A percentile compares a stretch with the other conserved stretches of the same genome.
phyloP scores from a whole-genome alignment of 2,113 vertebrate species.

The Nannospalax galili region DNA sequence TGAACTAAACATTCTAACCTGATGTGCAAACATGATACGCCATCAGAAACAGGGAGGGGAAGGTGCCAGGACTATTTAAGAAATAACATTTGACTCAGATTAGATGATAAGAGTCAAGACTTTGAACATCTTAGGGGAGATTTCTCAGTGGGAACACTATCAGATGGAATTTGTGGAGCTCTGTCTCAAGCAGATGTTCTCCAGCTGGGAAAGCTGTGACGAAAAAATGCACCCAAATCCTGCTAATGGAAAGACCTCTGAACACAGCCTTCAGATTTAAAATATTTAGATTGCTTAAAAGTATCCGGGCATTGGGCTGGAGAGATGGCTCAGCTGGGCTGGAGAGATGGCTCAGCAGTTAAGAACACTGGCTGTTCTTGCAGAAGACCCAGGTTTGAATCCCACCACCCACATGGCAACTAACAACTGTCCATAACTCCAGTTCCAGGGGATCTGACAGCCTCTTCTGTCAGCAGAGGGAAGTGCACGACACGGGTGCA shows the following conservation, averaged over 20 bases:
- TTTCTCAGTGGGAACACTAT: constrained; percentile 28
- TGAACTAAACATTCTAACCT: constrained; percentile 22
- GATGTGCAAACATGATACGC: not conserved
- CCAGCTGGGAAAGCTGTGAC: constrained; percentile 50
- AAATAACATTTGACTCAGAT: not conserved
- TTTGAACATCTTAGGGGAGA: constrained; percentile 48
- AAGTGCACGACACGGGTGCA: too few relatives aligned
- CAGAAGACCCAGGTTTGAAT: too few relatives aligned
- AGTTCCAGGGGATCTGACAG: too few relatives aligned
- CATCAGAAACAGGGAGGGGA: not conserved
- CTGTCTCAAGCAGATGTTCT: constrained; percentile 62
- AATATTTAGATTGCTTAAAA: constrained; percentile 52
- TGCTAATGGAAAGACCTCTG: constrained; percentile 36
- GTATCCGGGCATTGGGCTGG: too few relatives aligned
- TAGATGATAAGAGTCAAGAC: not conserved
- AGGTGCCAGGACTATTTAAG: not conserved
- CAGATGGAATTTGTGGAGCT: constrained; percentile 52
- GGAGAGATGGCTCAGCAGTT: too few relatives aligned
- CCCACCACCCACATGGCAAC: too few relatives aligned
- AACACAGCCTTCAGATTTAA: not conserved
- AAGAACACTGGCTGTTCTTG: too few relatives aligned
- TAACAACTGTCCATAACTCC: too few relatives aligned
- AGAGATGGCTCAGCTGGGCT: too few relatives aligned
- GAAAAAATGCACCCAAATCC: constrained; percentile 38
- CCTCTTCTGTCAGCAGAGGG: too few relatives aligned